These are phyloP conservation scores for Cyphomyrmex costatus DNA, from an alignment of 1,140 invertebrate genomes.

Conservation along the genomic window DNA sequence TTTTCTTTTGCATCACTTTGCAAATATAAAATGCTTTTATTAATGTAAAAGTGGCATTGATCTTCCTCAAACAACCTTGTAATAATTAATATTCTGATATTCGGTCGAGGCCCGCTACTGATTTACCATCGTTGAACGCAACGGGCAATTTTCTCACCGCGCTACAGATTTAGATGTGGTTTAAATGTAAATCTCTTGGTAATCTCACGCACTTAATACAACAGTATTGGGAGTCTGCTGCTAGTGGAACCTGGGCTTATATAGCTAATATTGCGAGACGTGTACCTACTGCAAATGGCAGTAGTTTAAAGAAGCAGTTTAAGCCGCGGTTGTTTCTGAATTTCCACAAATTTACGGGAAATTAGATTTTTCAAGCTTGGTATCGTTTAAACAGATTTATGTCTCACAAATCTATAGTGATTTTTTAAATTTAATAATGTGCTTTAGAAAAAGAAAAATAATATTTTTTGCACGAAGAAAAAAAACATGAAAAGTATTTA, in stretches of 20 bases:
- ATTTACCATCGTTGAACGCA: constrained; percentile 41
- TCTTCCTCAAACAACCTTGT: constrained; percentile 14
- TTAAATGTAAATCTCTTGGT: constrained; percentile 68
- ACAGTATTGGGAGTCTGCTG: not conserved
- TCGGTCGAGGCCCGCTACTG: constrained; percentile 2
- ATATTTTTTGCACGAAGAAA: not conserved
- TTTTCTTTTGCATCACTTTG: not conserved
- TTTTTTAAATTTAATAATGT: not conserved
- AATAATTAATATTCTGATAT: constrained; percentile 37
- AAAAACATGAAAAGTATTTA: not conserved
- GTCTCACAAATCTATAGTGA: not conserved
- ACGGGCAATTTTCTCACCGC: constrained; percentile 40
- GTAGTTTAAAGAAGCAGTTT: constrained; percentile 65
- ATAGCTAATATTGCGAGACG: constrained; percentile 53
- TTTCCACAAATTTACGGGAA: constrained; percentile 30
- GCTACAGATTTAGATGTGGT: constrained; percentile 31
- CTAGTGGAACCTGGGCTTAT: constrained; percentile 27
- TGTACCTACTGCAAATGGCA: constrained; percentile 47
- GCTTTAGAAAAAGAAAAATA: not conserved
- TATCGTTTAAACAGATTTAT: not conserved
- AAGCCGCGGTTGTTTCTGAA: constrained; percentile 57
- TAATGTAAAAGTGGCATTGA: not conserved
- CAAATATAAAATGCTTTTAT: not conserved
- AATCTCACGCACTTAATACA: constrained; percentile 28
- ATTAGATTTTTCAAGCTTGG: constrained; percentile 24